Base-by-base conservation (phyloP, 1,140 invertebrate genomes). In the Hetaerina americana region DNA sequence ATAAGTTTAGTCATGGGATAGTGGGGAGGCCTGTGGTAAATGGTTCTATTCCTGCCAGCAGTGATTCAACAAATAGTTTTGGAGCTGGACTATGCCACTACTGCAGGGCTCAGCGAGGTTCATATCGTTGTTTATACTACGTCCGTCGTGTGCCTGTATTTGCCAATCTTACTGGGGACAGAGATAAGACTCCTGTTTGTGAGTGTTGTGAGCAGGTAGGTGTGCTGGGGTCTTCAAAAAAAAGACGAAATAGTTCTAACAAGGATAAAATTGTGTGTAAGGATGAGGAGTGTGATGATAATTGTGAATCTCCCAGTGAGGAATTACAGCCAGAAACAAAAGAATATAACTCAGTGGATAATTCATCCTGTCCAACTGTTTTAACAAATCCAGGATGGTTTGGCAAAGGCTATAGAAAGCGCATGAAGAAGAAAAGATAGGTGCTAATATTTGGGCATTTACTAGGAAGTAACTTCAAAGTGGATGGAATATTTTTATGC, bases 361-460 rank as follows among this genome's bases (percentile, higher is more conserved):
- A 76, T 68, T 72, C 78, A 6, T 76, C 79, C 0, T 75, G 79
- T 70, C 73, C 77, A 24, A 78, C 79, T 49, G 80, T 78, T 0
- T 80, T 82, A 5, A 49, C n/a, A 74, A 85, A 87, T 78, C 86
- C 86, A n/a, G 86, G 86, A 1, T 88, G 87, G 87, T 87, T 86
- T 78, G 86, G 86, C 0, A 87, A 87, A 79, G 87, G 87, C 3
- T 85, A 84, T 75, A 79, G 83, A 1, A 85, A 86, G 74, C 40
- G 40, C 40, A 57, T 57, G 2, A 57, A 57, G 40, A 57, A 57
- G 40, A 57, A 57, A 57, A 57, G 40, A 57, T 57, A 57, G 40
- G 10, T 57, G 40, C 15, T 3, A 12, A 57, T 5, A 57, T 57
- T 57, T n/a, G 15, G 40, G 15, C 40, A n/a, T 57, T n/a, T 57